Evolutionary conservation across 2,113 vertebrate genomes (phyloP), one percentile per base, ranked within the genome.

Genomic region (Sphyrna mokarran): DNA sequence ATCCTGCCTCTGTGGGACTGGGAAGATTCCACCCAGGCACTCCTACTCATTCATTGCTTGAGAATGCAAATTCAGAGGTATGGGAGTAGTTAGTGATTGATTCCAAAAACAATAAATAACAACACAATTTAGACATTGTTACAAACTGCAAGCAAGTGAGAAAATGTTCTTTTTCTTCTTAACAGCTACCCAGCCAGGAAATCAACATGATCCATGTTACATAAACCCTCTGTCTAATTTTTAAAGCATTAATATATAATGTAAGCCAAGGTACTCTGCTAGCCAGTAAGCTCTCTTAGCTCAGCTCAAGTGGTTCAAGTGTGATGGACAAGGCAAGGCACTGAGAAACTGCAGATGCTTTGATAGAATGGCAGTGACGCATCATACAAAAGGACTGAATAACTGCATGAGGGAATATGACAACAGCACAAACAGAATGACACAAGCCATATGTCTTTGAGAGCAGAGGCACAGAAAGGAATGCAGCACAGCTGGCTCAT

Each of bases 401-500:
- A 70, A 95, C 37, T 43, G 94, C 54, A 54, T 76, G 94, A 95
- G 69, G 26, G 69, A 76, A 95, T 95, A 72, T 95, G 68, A 69
- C 94, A 95, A 54, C 43, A 95, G 37, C 29, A 61, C 37, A 37
- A 54, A 48, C 68, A 72, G 18, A 43, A 72, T 95, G 94, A 95
- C 94, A 95, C 69, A 72, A 95, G 69, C 94, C 94, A 54, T 95
- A 95, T 95, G 94, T 43, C 69, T 95, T 43, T 54, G 69, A 43
- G 94, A 95, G 69, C 48, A 95, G 69, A 76, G 94, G 69, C 68
- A 72, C 94, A 95, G 94, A 26, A 18, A 95, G 94, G 69, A 40
- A 95, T 72, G 94, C 48, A 95, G 10, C 94, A 95, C 94, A 95
- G 94, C 94, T 95, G 94, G 94, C 43, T 69, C n/a, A 95, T 95